Evolutionary conservation across 92 coral and sea anemone species (phyloP).

Genomic region (Heliopora coerulea): DNA sequence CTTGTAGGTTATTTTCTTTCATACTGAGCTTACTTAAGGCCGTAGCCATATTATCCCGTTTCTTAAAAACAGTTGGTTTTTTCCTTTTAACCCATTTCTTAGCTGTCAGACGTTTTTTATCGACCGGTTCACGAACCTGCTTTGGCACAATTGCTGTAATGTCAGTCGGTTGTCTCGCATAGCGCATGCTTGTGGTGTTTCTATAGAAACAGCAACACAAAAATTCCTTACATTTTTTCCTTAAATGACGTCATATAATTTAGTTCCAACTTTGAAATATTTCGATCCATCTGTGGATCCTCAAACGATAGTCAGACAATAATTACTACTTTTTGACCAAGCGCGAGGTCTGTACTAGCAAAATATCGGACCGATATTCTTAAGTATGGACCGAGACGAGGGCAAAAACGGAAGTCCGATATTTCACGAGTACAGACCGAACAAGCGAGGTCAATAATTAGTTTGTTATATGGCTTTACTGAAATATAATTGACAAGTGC

Average conservation of each 20-base stretch:
- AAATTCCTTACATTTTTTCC: neutral
- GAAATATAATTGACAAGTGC: too few species aligned
- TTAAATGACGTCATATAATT: neutral
- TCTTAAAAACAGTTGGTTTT: conserved; percentile 32
- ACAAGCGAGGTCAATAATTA: too few species aligned
- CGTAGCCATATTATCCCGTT: conserved; percentile 52
- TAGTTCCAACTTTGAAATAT: too few species aligned
- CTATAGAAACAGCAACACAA: conserved; percentile 75
- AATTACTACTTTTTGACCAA: too few species aligned
- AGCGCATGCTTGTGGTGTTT: conserved; percentile 73
- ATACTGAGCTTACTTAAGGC: conserved; percentile 14
- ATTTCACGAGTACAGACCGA: too few species aligned
- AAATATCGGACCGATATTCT: too few species aligned
- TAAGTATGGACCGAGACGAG: too few species aligned
- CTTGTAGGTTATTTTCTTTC: conserved; percentile 61
- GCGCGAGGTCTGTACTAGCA: too few species aligned
- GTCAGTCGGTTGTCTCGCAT: conserved; percentile 66
- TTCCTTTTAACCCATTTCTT: conserved; percentile 52
- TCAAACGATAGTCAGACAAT: too few species aligned
- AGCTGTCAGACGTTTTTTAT: conserved; percentile 15
- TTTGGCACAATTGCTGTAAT: conserved; percentile 44
- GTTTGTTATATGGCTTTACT: too few species aligned
- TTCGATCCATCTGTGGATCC: too few species aligned
- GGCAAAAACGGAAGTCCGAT: too few species aligned
- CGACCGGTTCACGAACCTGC: neutral